These are phyloP conservation scores for Lamproptera curius DNA, from an alignment of 2,888 invertebrate genomes.

Conservation along the genomic window DNA sequence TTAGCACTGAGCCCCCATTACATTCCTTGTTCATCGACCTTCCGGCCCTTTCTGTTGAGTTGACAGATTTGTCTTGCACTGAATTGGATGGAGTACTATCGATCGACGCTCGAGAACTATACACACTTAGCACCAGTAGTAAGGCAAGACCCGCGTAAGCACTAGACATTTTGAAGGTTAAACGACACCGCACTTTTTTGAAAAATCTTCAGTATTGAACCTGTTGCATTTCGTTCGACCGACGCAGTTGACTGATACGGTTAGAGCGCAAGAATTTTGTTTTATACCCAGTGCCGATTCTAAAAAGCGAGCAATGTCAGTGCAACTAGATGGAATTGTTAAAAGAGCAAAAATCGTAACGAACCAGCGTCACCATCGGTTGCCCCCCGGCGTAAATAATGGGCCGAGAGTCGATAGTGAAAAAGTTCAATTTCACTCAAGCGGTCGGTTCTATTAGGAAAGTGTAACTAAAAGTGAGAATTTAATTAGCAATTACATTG, in stretches of 20 bases:
- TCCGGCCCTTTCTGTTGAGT: conserved; percentile 47
- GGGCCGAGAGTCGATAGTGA: conserved; percentile 26
- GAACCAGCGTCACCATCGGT: conserved; percentile 41
- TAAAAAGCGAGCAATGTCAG: conserved; percentile 45
- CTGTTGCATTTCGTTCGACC: conserved; percentile 48
- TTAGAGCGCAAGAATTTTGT: conserved; percentile 45
- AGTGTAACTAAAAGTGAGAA: conserved; percentile 13
- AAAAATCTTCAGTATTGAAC: conserved; percentile 22
- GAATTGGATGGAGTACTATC: conserved; percentile 49
- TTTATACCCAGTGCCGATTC: conserved; percentile 54
- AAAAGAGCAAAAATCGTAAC: conserved; percentile 47
- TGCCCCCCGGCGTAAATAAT: conserved; percentile 2
- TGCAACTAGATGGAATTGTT: conserved; percentile 39
- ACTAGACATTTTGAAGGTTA: conserved; percentile 52
- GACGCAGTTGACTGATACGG: conserved; percentile 49
- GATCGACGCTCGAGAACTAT: conserved; percentile 42
- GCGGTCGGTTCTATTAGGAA: conserved; percentile 14
- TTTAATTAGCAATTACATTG: background rate
- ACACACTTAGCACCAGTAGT: conserved; percentile 44
- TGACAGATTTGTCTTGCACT: conserved; percentile 26
- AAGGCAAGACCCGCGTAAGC: conserved; percentile 36
- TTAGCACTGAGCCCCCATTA: conserved; percentile 78
- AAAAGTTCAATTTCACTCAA: conserved; percentile 41
- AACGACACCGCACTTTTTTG: conserved; percentile 15
- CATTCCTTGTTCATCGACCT: conserved; percentile 63